Evolutionary conservation across 2,113 vertebrate species (phyloP).

Genomic region (Carassius carassius): DNA sequence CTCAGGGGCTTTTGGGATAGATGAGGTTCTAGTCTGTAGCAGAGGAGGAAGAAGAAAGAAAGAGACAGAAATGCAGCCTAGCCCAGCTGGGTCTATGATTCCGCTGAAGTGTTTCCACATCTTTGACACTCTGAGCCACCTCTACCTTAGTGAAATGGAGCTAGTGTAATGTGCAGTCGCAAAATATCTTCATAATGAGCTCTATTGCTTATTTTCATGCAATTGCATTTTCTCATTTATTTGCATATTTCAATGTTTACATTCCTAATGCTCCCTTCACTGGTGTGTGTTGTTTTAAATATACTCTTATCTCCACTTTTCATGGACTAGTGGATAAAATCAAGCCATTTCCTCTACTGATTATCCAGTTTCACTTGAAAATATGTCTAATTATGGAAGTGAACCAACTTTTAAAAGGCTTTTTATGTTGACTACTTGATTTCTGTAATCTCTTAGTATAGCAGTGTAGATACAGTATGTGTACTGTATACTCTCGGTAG

Average conservation of each 20-base stretch:
- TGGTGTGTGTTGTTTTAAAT: background rate
- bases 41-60: constrained; percentile 10
- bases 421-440: background rate
- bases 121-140: background rate
- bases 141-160: background rate
- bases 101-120: background rate
- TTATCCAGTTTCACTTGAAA: background rate
- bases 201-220: constrained; percentile 5
- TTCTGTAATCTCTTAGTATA: background rate
- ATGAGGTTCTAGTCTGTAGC: constrained; percentile 21
- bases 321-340: background rate
- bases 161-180: background rate
- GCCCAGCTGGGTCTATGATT: constrained; percentile 25
- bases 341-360: no score
- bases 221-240: background rate
- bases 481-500: background rate
- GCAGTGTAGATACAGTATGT: background rate
- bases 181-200: constrained; percentile 17
- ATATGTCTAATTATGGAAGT: background rate
- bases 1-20: constrained; percentile 26
- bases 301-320: background rate
- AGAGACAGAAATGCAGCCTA: background rate
- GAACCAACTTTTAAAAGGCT: background rate
- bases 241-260: constrained; percentile 18
- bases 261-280: background rate